Evolutionary conservation across 2,113 vertebrate species (phyloP).

Genomic region (Zingel zingel): DNA sequence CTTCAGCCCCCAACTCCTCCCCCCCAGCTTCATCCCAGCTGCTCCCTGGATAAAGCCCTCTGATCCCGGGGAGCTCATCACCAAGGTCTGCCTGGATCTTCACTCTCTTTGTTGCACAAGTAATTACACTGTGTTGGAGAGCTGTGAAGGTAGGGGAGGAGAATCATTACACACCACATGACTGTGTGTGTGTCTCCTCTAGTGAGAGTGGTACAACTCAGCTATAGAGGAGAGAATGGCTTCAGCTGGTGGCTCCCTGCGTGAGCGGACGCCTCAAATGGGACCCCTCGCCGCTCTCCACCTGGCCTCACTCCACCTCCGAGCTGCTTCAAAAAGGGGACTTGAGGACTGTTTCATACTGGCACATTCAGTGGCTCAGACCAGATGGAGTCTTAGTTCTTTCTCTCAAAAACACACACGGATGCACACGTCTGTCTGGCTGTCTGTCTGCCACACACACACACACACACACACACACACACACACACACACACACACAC

Average conservation of each 20-base stretch:
- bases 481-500: background rate
- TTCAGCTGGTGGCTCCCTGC: slow-evolving; percentile 26
- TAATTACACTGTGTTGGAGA: slow-evolving; percentile 60
- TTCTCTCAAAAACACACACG: slow-evolving; percentile 42
- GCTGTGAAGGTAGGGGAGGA: slow-evolving; percentile 30
- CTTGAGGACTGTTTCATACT: slow-evolving; percentile 65
- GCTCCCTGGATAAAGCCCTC: slow-evolving; percentile 67
- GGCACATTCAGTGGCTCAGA: slow-evolving; percentile 58
- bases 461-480: slow-evolving; percentile 5
- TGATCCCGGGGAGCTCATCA: slow-evolving; percentile 71
- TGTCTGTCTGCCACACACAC: too few relatives aligned
- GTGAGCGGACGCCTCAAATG: slow-evolving; percentile 44
- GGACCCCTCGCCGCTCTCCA: slow-evolving; percentile 48
- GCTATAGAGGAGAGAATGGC: slow-evolving; percentile 27
- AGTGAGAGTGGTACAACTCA: slow-evolving; percentile 13
- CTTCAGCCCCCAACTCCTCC: slow-evolving; percentile 32
- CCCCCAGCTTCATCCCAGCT: slow-evolving; percentile 45
- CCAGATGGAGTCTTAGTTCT: slow-evolving; percentile 81
- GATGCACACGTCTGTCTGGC: slow-evolving; percentile 8
- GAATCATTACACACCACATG: slow-evolving; percentile 40
- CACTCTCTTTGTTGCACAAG: slow-evolving; percentile 64
- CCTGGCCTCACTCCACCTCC: slow-evolving; percentile 62
- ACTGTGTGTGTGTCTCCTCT: slow-evolving; percentile 25
- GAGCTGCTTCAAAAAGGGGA: slow-evolving; percentile 56
- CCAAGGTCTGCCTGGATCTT: slow-evolving; percentile 57